A percentile compares a stretch with the other conserved stretches of the same genome.
Conservation (phyloP, 2,113 vertebrate species). For the Erpornis zantholeuca region DNA sequence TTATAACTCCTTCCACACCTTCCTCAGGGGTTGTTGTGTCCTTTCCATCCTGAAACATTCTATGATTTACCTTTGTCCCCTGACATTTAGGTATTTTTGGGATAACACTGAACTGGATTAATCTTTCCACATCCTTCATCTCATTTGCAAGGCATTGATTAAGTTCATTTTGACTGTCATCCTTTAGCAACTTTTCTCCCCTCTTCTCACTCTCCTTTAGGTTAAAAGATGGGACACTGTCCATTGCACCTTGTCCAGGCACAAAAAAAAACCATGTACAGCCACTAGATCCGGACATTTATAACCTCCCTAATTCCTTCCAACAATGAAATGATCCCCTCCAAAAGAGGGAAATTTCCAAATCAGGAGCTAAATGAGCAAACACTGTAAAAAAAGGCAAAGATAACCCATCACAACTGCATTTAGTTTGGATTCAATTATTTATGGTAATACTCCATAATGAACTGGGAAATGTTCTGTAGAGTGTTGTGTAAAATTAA, state of each 20-base stretch:
- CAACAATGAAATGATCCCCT: not conserved
- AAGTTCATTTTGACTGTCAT: not conserved
- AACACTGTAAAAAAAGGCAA: not conserved
- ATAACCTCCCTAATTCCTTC: not conserved
- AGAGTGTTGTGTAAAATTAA: conserved; percentile 52
- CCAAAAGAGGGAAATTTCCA: not conserved
- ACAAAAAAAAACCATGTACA: not conserved
- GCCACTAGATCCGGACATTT: not conserved
- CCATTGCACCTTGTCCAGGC: not conserved
- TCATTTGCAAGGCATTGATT: not conserved
- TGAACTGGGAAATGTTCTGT: conserved; percentile 42
- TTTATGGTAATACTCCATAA: conserved; percentile 49
- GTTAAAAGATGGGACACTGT: not conserved
- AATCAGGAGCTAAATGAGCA: conserved; percentile 8
- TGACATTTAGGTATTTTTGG: not conserved
- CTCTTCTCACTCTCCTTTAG: not conserved
- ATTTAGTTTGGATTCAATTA: conserved; percentile 56
- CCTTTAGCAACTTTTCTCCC: not conserved
- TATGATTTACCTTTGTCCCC: not conserved
- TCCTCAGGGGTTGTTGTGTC: not conserved
- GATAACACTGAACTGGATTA: not conserved
- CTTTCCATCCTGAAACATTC: not conserved
- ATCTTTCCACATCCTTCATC: not conserved
- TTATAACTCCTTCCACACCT: not conserved
- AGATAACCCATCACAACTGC: conserved; percentile 1